Base-by-base conservation (phyloP, 2,888 invertebrate genomes). In the Netelia melanura region DNA sequence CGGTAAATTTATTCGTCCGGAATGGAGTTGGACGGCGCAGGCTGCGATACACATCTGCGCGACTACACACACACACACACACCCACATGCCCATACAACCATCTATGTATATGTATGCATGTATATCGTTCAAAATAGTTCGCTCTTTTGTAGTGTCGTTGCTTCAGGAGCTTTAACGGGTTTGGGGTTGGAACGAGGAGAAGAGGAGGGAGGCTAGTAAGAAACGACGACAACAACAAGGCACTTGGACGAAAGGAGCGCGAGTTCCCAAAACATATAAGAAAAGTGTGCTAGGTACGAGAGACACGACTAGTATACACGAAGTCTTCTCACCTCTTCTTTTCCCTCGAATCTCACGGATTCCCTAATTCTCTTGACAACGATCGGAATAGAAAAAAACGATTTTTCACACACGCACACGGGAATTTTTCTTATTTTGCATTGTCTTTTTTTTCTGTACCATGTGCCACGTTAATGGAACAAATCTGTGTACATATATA, bases 1-100 rank as follows among this genome's bases (percentile, higher is more conserved):
- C 86, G 84, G 79, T 72, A 81, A 84, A 86, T 86, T 86, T 84
- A 86, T 86, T 86, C 86, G 84, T 82, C 84, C 84, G 84, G 81
- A 86, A 86, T 84, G 58, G 76, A 84, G 86, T 75, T 70, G 79
- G 62, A 79, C 43, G 71, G 80, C 38, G 62, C 62, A 64, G 65
- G 72, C 75, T 80, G 76, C 75, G 65, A 56, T 76, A 76, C 82
- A 76, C 72, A 48, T 74, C 72, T 74, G 76, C 72, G 72, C 72
- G 17, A 64, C 38, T 38, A 8, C 30, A 71, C 11, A 9, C 5
- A 52, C 52, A 2, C 23, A 23, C 62, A 25, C 14, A 21, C 23
- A 23, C 62, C 5, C 14, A 21, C 25, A 23, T 65, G 11, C 17
- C 44, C 17, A 38, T 21, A 23, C 43, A 71, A 9, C 43, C 17